Percentiles rank a stretch among this genome's conserved stretches.
Conservation (phyloP, 2,113 vertebrate species). For the Protomyctophum bolini region DNA sequence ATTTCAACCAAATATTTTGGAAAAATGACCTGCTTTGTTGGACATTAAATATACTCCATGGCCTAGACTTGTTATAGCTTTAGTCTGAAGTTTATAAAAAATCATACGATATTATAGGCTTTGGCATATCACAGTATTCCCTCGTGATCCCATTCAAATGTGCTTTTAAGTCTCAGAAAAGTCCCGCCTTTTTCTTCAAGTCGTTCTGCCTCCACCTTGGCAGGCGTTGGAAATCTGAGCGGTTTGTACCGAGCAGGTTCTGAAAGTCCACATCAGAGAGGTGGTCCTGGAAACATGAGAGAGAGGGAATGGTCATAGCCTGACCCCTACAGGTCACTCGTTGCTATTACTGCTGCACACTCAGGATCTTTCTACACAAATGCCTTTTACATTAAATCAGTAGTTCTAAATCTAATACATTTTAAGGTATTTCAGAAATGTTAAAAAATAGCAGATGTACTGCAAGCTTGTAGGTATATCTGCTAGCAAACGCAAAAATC, state of each 20-base stretch:
- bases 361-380: neutral
- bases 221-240: constrained; percentile 83
- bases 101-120: neutral
- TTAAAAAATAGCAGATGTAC: too few species aligned
- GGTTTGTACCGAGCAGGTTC: constrained; percentile 83
- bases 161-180: constrained; percentile 80
- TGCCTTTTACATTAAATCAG: neutral
- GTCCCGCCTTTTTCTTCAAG: constrained; percentile 86
- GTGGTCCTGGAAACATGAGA: constrained; percentile 74
- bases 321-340: constrained; percentile 36
- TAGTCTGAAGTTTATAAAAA: neutral
- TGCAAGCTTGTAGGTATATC: too few species aligned
- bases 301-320: constrained; percentile 22
- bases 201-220: constrained; percentile 91
- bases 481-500: too few species aligned
- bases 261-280: constrained; percentile 87
- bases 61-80: neutral
- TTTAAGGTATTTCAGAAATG: too few species aligned
- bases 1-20: too few species aligned
- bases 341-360: constrained; percentile 11
- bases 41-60: neutral
- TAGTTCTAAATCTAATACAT: too few species aligned
- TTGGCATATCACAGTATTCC: neutral
- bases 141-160: neutral
- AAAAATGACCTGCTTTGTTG: too few species aligned